Base-by-base conservation (phyloP, 2,797 vertebrate genomes). In the Potorous gilbertii region DNA sequence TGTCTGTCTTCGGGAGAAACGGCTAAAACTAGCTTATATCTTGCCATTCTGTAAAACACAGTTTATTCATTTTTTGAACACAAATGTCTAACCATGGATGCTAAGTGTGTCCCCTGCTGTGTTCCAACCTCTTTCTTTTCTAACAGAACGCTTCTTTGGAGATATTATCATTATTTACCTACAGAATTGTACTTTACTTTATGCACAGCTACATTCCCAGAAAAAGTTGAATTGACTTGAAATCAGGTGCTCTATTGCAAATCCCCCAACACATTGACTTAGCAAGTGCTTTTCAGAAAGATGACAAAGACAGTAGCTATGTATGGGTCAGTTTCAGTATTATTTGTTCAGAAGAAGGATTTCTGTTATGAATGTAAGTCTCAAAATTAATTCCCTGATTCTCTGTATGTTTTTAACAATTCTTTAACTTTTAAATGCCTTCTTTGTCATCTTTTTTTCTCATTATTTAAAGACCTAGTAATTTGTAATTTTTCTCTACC, bases 101-200 rank as follows among this genome's bases (percentile, higher is more conserved):
- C 93, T 34, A 24, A 10, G 14, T 54, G 28, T 27, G 52, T 10
- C 46, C 21, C 5, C 4, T 13, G 8, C 21, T 11, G 28, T 12
- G 40, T 14, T 50, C 40, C 1, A 5, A 14, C 0, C 13, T 56
- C 24, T 56, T 46, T 46, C 3, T 94, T 29, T 18, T 12, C 0
- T 3, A 5, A 3, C 21, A 21, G 89, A 91, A 92, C 28, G n/a
- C 50, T 40, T 24, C 59, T 24, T 54, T 93, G 52, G n/a, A 27
- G 24, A 55, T 50, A 21, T 55, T 6, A 9, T 0, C 0, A 0
- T 24, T 6, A 90, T 2, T 3, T 34, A 56, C 0, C 8, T 0
- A 9, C 1, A 21, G 34, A 55, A 8, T 5, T 54, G 28, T 16
- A 12, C 18, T 31, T 34, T 5, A 3, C 5, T 24, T 27, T n/a